A percentile compares a stretch with the other conserved stretches of the same genome.
These are phyloP conservation scores for Synergus gifuensis DNA, from an alignment of 2,888 invertebrate species.

Conservation along the genomic window DNA sequence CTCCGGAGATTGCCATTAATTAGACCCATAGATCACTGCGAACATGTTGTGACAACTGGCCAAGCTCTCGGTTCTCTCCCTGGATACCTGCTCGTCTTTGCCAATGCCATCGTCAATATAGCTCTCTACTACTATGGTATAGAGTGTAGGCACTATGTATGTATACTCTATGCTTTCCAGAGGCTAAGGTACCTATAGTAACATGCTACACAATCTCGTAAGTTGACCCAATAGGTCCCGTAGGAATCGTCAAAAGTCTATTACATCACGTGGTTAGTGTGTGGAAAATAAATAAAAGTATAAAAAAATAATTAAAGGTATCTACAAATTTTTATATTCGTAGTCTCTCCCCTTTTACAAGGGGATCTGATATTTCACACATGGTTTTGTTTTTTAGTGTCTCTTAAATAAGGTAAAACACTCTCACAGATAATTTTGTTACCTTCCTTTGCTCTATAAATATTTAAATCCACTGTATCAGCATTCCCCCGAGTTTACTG, in stretches of 20 bases:
- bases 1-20: conserved; percentile 52
- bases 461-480: background rate
- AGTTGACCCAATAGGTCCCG: conserved; percentile 53
- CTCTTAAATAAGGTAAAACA: no score
- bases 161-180: background rate
- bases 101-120: conserved; percentile 14
- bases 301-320: background rate
- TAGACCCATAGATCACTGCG: conserved; percentile 51
- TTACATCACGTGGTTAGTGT: conserved; percentile 7
- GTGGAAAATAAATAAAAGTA: background rate
- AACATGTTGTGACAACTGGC: conserved; percentile 48
- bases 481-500: background rate
- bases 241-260: conserved; percentile 49
- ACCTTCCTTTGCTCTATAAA: background rate
- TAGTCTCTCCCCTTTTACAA: no score
- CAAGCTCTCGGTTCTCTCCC: conserved; percentile 30
- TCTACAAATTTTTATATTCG: no score
- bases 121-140: background rate
- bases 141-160: background rate
- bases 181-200: conserved; percentile 4
- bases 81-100: conserved; percentile 37
- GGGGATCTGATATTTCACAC: no score
- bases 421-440: background rate
- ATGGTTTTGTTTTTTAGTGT: background rate
- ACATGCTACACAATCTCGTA: conserved; percentile 48